Base-by-base conservation (phyloP, 2,113 vertebrate species). In the Oxyruncus cristatus region DNA sequence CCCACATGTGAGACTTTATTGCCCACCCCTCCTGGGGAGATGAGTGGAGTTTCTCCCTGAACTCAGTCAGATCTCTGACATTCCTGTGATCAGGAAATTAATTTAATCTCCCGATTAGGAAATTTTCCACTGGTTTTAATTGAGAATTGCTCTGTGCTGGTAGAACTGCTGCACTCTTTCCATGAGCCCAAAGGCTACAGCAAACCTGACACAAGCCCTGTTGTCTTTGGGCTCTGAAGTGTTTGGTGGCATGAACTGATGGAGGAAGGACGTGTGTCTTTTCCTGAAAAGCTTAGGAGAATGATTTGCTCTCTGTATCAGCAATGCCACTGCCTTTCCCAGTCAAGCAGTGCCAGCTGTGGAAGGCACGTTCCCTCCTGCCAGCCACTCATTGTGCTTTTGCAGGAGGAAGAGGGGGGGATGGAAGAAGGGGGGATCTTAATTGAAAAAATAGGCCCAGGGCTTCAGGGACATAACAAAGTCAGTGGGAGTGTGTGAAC, bases 391-490 rank as follows among this genome's bases (percentile, higher is more conserved):
- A 78, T 77, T 71, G 88, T 89, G 76, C 87, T 82, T 92, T 85
- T 96, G 79, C 55, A 90, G 52, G 50, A 56, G 91, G 86, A 81
- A 77, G 95, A 87, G 52, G 62, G 47, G 47, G 47, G 66, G 61
- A 96, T 85, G 39, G 53, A 74, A 87, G 92, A 95, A 85, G 74
- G 70, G 89, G 89, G 94, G 68, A 88, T 95, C 92, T 97, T 96
- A 92, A 92, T 97, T 96, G 92, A 97, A 96, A 96, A 93, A 96
- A 96, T 95, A 96, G 96, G 95, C 79, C 79, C 70, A 92, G 55
- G 53, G 95, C 96, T 83, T 89, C 92, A 52, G 78, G 94, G 85
- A 97, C 91, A 88, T 84, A 81, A 88, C 83, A 97, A 93, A 97
- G 92, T 97, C 93, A 97, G 77, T 89, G 70, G 90, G 95, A 93